These are phyloP conservation scores for Recurvirostra avosetta DNA, from an alignment of 2,113 vertebrate species.

Conservation along the genomic window DNA sequence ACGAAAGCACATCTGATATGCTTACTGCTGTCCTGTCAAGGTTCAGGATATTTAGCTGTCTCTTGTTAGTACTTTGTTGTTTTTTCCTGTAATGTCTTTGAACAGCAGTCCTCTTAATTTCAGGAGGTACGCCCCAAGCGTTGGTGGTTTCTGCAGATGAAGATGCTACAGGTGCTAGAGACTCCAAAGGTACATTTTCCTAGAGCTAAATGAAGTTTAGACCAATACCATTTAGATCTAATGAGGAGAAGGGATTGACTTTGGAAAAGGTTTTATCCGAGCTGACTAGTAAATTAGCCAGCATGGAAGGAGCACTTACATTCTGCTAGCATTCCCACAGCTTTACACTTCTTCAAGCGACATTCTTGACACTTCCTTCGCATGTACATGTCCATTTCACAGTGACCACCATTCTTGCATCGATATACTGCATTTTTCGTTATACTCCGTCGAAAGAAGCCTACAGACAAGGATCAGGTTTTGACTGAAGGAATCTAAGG, in stretches of 20 bases:
- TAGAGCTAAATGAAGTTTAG: not conserved
- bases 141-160: not conserved
- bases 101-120: not conserved
- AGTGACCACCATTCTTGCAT: slow-evolving; percentile 90
- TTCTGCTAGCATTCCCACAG: slow-evolving; percentile 93
- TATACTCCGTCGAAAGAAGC: slow-evolving; percentile 90
- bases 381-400: slow-evolving; percentile 99
- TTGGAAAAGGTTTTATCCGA: not conserved
- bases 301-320: slow-evolving; percentile 73
- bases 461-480: slow-evolving; percentile 45
- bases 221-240: not conserved
- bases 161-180: not conserved
- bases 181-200: not conserved
- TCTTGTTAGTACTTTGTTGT: not conserved
- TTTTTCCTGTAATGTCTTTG: not conserved
- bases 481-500: not conserved
- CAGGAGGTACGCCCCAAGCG: not conserved
- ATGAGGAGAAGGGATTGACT: not conserved
- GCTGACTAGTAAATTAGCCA: not conserved
- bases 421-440: slow-evolving; percentile 92
- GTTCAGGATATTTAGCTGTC: not conserved
- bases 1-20: not conserved
- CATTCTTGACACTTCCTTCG: slow-evolving; percentile 94
- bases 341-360: slow-evolving; percentile 90
- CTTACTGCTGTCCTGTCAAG: not conserved